A percentile compares a stretch with the other conserved stretches of the same genome.
These are phyloP conservation scores for Heliconius eleuchia DNA, from an alignment of 1,140 invertebrate genomes.

Conservation along the genomic window DNA sequence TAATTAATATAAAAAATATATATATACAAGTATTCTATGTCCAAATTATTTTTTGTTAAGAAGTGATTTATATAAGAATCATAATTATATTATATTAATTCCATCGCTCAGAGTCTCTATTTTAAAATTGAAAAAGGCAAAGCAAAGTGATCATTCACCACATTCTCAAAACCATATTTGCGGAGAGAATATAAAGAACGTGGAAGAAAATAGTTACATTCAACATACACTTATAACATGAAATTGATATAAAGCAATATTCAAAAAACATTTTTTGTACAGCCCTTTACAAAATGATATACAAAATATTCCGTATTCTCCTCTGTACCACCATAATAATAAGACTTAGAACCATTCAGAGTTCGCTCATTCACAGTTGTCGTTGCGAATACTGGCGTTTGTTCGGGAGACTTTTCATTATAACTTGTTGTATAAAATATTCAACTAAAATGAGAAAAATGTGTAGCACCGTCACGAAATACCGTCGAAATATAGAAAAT, in stretches of 20 bases:
- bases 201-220: too few relatives aligned
- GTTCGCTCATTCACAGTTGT: slow-evolving; percentile 9
- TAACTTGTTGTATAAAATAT: slow-evolving; percentile 74
- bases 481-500: slow-evolving; percentile 27
- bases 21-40: too few relatives aligned
- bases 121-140: too few relatives aligned
- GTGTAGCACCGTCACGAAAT: slow-evolving; percentile 63
- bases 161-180: too few relatives aligned
- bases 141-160: too few relatives aligned
- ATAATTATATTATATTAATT: too few relatives aligned
- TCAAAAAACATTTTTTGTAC: neutral
- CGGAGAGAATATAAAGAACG: too few relatives aligned
- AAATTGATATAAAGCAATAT: neutral
- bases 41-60: too few relatives aligned
- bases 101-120: too few relatives aligned
- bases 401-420: slow-evolving; percentile 65
- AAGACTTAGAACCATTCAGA: slow-evolving; percentile 2
- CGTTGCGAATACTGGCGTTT: slow-evolving; percentile 1
- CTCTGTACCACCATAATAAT: neutral
- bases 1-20: too few relatives aligned
- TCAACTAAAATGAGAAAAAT: slow-evolving; percentile 78
- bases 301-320: neutral
- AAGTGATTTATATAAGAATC: too few relatives aligned
- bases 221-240: neutral
- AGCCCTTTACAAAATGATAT: neutral